Evolutionary conservation across 2,797 vertebrate genomes (phyloP).

Genomic region (Tauraco hartlaubi): DNA sequence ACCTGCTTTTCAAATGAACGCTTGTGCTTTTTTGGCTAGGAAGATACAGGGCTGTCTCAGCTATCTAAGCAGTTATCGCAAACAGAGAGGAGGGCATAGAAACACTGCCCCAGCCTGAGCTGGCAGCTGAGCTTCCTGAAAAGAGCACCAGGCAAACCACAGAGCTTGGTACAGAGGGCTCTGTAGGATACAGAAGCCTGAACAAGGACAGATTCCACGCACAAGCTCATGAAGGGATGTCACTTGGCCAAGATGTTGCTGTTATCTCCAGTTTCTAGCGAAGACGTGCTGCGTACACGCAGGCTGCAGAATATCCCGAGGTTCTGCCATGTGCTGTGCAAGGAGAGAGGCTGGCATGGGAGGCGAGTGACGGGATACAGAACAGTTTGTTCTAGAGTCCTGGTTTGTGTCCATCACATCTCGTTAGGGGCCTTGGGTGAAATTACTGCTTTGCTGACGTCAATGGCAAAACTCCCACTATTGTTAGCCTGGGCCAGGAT

Average conservation of each 20-base stretch:
- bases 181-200: neutral
- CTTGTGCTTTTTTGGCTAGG: neutral
- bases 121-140: neutral
- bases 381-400: neutral
- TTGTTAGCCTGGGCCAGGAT: neutral
- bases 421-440: neutral
- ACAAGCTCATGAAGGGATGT: fast-evolving
- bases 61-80: neutral
- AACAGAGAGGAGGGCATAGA: neutral
- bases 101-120: neutral
- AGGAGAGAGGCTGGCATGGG: neutral
- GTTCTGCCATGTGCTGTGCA: neutral
- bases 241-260: neutral
- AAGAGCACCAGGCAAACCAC: neutral
- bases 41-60: neutral
- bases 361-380: neutral
- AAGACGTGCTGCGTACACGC: fast-evolving
- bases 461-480: neutral
- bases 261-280: neutral
- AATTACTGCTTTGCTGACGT: neutral
- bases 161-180: fast-evolving
- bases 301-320: fast-evolving
- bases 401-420: neutral
- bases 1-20: conserved; percentile 11
- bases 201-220: neutral